Base-by-base conservation (phyloP, 2,888 invertebrate genomes). In the Cantharis lateralis region DNA sequence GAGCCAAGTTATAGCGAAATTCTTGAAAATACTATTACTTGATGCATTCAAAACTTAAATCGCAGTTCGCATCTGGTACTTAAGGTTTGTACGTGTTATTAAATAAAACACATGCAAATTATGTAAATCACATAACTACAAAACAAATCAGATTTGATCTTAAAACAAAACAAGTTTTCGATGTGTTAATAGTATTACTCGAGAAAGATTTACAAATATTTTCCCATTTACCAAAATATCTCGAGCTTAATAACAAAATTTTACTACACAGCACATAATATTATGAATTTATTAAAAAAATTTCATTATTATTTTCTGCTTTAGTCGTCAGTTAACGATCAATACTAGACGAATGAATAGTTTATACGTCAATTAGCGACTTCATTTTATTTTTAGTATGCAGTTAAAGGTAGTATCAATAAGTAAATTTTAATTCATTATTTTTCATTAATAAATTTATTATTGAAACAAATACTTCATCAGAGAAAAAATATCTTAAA, bases 1-100 rank as follows among this genome's bases (percentile, higher is more conserved):
- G 82, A 83, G 81, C 77, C 78, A 79, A 82, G 81, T 80, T 80
- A 78, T 77, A 79, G 78, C 74, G 74, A 80, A 79, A 78, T 75
- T 71, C 79, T 81, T 15, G 75, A 61, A 62, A 83, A 81, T 80
- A 80, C 77, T 78, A 80, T 82, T 82, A 81, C 80, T 76, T 80
- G 80, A 80, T 81, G 81, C 82, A 83, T 83, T 80, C 81, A 75
- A 76, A 75, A 75, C 63, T 63, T 28, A 68, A 77, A 74, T 77
- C 70, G 66, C 74, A 74, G 68, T 68, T 73, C 69, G 73, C 72
- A 76, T 76, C 76, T 76, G 76, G 68, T 71, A 75, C 69, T 71
- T 75, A 32, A 32, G 32, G 26, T 32, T 71, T 76, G 61, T 76
- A 76, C 72, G 76, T 76, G 70, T 71, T 68, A 73, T 62, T 73